Evolutionary conservation across 2,797 vertebrate species (phyloP), one percentile per base, ranked within the genome.

Genomic region (Onychomys torridus): DNA sequence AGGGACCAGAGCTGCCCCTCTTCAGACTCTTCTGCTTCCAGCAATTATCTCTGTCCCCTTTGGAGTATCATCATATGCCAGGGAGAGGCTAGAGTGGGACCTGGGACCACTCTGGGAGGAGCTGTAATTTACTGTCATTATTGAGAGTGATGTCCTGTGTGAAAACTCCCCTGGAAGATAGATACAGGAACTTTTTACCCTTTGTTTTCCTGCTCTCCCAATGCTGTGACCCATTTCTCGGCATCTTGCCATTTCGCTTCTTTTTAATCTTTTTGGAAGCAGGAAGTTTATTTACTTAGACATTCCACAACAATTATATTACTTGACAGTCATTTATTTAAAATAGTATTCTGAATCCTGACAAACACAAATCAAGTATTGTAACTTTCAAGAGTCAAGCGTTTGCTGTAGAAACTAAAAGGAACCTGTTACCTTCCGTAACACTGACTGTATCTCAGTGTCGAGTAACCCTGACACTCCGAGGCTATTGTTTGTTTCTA

Each of bases 321-420:
- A 92, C 76, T 83, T 32, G 59, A 83, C 95, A 55, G 49, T 96
- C 90, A 81, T 21, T 77, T 96, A 96, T 97, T 95, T 96, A 97
- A 96, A 98, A 97, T 96, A 96, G 96, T 90, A 97, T 90, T 95
- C 97, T 96, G 98, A 97, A 97, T 98, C 32, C 29, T 85, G 34
- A 98, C 55, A 97, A 97, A 97, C 98, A 98, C 96, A 98, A 98
- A 98, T 98, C 89, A 98, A 96, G 88, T 98, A 98, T 98, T 98
- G 34, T 87, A 55, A 71, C 55, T 71, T 40, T 87, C 37, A 57
- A 32, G 29, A 43, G 57, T 19, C 7, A 61, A 73, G 55, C 17
- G 23, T 76, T 23, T 76, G 71, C 69, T 75, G 37, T 34, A 88
- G 86, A 88, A 75, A 88, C 73, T 87, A 13, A 71, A 29, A 57